A percentile compares a stretch with the other conserved stretches of the same genome.
Conservation (phyloP, 2,888 invertebrate genomes). For the Drosophila mimica region DNA sequence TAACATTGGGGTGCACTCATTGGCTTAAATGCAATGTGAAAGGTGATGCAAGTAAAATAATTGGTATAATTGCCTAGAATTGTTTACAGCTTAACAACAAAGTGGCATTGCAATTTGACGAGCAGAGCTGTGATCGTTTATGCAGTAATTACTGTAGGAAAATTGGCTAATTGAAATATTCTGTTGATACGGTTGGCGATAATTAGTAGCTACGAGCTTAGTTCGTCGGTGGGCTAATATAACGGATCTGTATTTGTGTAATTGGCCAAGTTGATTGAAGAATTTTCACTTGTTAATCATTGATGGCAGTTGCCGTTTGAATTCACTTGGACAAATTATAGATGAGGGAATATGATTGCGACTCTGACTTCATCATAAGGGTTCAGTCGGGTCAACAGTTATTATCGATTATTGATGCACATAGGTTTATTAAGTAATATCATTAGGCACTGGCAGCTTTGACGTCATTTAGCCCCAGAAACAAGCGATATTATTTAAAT, state of each 20-base stretch:
- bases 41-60: conserved; percentile 31
- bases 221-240: conserved; percentile 9
- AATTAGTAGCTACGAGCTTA: conserved; percentile 37
- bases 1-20: not conserved
- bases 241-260: conserved; percentile 31
- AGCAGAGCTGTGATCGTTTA: conserved; percentile 11
- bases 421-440: conserved; percentile 11
- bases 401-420: conserved; percentile 42
- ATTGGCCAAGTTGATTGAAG: conserved; percentile 45
- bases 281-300: conserved; percentile 55
- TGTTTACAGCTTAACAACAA: conserved; percentile 32
- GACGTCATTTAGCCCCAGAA: conserved; percentile 44
- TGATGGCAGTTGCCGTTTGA: conserved; percentile 27
- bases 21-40: conserved; percentile 3
- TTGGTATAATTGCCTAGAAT: conserved; percentile 50
- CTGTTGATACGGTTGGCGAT: conserved; percentile 56
- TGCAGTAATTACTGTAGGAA: conserved; percentile 25
- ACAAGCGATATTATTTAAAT: conserved; percentile 6
- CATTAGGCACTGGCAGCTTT: conserved; percentile 22
- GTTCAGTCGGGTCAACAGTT: conserved; percentile 39
- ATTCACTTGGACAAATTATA: conserved; percentile 51
- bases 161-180: conserved; percentile 40
- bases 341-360: conserved; percentile 19
- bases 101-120: conserved; percentile 33
- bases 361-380: conserved; percentile 22